Percentiles rank a stretch among this genome's conserved stretches.
Conservation (phyloP, 2,888 invertebrate genomes). For the Aelia acuminata region DNA sequence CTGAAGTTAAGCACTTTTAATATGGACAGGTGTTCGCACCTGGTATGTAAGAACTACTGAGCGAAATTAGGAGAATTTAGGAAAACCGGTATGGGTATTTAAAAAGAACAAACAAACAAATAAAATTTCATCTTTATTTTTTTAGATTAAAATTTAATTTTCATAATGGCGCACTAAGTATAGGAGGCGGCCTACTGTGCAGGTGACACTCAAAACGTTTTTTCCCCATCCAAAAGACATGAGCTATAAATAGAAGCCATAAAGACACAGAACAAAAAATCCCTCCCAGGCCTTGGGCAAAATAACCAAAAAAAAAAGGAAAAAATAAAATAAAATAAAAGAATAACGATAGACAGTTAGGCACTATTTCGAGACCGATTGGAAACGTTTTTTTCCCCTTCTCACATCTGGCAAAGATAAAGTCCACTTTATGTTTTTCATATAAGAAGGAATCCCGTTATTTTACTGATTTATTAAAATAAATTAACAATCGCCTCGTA, state of each 20-base stretch:
- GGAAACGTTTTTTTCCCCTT: background rate
- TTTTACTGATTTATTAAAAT: background rate
- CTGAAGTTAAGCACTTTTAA: too few relatives aligned
- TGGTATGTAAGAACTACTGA: too few relatives aligned
- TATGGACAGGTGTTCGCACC: too few relatives aligned
- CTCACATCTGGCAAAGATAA: background rate
- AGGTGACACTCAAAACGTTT: background rate
- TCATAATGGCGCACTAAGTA: too few relatives aligned
- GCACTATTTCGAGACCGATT: slow-evolving; percentile 22
- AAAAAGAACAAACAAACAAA: too few relatives aligned
- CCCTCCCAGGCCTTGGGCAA: slow-evolving; percentile 14
- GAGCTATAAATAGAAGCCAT: slow-evolving; percentile 10
- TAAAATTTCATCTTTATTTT: too few relatives aligned
- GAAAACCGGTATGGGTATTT: too few relatives aligned
- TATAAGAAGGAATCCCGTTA: too few relatives aligned
- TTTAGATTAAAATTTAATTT: too few relatives aligned
- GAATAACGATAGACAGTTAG: slow-evolving; percentile 13
- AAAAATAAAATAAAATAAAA: background rate
- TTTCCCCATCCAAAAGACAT: background rate
- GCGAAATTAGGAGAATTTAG: too few relatives aligned
- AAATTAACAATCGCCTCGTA: background rate
- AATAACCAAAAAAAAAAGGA: background rate
- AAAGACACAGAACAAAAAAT: background rate
- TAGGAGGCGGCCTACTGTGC: background rate
- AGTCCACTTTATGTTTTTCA: background rate